phyloP scores from a whole-genome alignment of 2,113 vertebrate species.

The Alligator mississippiensis region DNA sequence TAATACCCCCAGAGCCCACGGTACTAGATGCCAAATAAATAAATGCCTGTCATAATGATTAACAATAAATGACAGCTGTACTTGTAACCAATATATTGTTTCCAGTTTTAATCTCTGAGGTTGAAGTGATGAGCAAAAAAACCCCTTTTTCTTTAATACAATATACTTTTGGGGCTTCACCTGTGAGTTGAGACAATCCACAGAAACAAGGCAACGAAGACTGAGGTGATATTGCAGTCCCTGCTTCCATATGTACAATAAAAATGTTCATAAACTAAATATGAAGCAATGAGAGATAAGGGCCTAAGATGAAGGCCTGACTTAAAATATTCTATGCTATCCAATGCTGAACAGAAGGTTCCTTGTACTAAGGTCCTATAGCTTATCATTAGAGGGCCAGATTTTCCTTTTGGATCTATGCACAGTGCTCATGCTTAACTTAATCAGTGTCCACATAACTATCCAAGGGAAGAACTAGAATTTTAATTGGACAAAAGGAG shows the following conservation, averaged over 20 bases:
- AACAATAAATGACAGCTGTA: not conserved
- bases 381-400: not conserved
- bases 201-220: not conserved
- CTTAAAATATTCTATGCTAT: not conserved
- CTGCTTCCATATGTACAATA: not conserved
- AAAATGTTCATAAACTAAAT: not conserved
- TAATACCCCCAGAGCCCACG: not conserved
- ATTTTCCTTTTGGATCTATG: not conserved
- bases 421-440: not conserved
- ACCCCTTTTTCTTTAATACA: not conserved
- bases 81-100: not conserved
- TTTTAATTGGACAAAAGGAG: not conserved
- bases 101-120: not conserved
- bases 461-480: not conserved
- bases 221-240: not conserved
- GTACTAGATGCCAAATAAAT: constrained; percentile 16
- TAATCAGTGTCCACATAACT: not conserved
- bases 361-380: not conserved
- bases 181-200: not conserved
- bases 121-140: not conserved
- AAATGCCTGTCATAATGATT: not conserved
- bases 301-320: not conserved
- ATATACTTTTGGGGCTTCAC: not conserved
- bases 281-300: not conserved
- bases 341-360: not conserved